Evolutionary conservation across 2,113 vertebrate genomes (phyloP), one percentile per base, ranked within the genome.

Genomic region (Chascanopsetta lugubris): DNA sequence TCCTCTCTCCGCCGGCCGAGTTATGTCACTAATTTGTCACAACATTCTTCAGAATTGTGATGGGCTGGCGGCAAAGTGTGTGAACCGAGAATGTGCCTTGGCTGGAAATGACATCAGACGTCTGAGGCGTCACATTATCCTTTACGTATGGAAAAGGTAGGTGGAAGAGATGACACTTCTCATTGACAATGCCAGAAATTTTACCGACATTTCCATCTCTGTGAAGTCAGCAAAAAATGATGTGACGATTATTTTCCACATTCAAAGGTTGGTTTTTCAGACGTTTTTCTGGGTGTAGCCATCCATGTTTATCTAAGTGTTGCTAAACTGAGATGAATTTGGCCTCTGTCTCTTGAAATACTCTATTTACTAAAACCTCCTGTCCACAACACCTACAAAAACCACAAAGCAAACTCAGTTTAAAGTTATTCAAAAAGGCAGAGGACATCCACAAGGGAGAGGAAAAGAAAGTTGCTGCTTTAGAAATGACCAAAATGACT

Each of bases 141-240:
- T 77, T 61, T 58, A 30, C 2, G 46, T 55, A 12, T 69, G 64
- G 76, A 84, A 82, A 80, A 80, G 74, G 43, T 43, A 46, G 17
- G 48, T 84, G 64, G 78, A 58, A 51, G 6, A 11, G 42, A 50
- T 11, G 64, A 62, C 53, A 24, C 17, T 34, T 58, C 68, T 38
- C 54, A 63, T 32, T 56, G 21, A 38, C 15, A 21, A n/a, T 51
- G 48, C 50, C 45, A 18, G 27, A 40, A 56, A 56, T 77, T 69
- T 49, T 49, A 58, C 11, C 26, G n/a, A 9, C 29, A 6, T 30
- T 47, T 30, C 43, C 6, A 30, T 29, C 20, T 25, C 22, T 59
- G 51, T 32, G 17, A 38, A 45, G 50, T 53, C 32, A 46, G 29
- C 21, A 61, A 30, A 38, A 5, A 38, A 20, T 9, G 10, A 21